These are phyloP conservation scores for Epizoanthus fatuus DNA, from an alignment of 92 coral and sea anemone genomes.

Conservation along the genomic window DNA sequence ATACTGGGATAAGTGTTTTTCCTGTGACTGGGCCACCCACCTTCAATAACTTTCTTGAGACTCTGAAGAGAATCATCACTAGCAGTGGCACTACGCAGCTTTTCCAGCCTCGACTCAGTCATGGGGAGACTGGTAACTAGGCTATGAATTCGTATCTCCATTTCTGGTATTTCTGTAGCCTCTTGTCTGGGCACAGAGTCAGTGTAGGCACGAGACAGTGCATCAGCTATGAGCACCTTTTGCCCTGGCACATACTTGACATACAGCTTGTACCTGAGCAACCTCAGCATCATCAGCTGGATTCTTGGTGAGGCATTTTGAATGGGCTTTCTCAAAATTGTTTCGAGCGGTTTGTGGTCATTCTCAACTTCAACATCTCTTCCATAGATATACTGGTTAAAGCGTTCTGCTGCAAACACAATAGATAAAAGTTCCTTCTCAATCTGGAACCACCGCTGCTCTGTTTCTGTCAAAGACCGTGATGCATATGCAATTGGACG, in stretches of 20 bases:
- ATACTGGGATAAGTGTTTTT: conserved; percentile 8
- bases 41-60: conserved; percentile 26
- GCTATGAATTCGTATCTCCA: conserved; percentile 34
- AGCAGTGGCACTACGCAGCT: conserved; percentile 32
- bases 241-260: conserved; percentile 49
- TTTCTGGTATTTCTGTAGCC: conserved; percentile 32
- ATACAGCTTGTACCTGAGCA: conserved; percentile 35
- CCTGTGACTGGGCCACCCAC: conserved; percentile 42
- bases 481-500: conserved; percentile 31
- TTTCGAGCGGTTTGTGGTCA: not conserved
- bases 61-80: conserved; percentile 22
- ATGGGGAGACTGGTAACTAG: conserved; percentile 23
- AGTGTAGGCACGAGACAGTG: conserved; percentile 41
- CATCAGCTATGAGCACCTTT: conserved; percentile 46
- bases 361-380: conserved; percentile 12
- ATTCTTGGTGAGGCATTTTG: conserved; percentile 25
- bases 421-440: conserved; percentile 24
- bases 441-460: conserved; percentile 12
- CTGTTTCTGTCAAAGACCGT: conserved; percentile 9
- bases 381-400: conserved; percentile 26
- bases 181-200: conserved; percentile 12
- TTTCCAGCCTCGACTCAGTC: conserved; percentile 16
- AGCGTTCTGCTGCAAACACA: conserved; percentile 6
- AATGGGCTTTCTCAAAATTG: conserved; percentile 18
- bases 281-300: conserved; percentile 46